Conservation (phyloP, 2,888 invertebrate species). For the Sesia apiformis region DNA sequence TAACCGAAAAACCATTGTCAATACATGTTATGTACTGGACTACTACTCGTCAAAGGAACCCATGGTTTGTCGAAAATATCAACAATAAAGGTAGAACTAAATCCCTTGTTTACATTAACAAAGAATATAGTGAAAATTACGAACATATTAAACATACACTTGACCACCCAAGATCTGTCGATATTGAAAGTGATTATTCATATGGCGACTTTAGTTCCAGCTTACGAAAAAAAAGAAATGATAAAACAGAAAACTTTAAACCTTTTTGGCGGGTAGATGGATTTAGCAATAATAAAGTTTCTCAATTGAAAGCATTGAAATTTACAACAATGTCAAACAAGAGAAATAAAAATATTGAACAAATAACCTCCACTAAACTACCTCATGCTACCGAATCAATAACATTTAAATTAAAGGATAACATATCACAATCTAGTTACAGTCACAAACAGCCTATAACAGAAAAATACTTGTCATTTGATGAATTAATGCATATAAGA, state of each 20-base stretch:
- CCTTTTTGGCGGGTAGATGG: conserved; percentile 55
- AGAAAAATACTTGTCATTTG: conserved; percentile 62
- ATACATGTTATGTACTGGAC: not conserved
- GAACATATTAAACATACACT: not conserved
- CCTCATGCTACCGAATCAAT: conserved; percentile 40
- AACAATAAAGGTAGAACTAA: not conserved
- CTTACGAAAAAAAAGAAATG: not conserved
- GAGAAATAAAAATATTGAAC: conserved; percentile 25
- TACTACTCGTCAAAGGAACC: not conserved
- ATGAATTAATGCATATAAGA: conserved; percentile 56
- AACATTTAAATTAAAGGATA: conserved; percentile 23
- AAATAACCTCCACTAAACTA: conserved; percentile 12
- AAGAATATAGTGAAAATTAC: not conserved
- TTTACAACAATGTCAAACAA: conserved; percentile 44
- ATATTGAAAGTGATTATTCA: conserved; percentile 21
- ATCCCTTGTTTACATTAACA: not conserved
- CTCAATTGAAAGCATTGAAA: conserved; percentile 35
- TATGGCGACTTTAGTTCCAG: conserved; percentile 18
- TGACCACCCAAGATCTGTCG: conserved; percentile 14
- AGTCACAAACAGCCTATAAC: conserved; percentile 24
- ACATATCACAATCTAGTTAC: not conserved
- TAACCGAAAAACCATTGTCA: not conserved
- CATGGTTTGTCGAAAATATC: not conserved
- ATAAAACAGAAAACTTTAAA: conserved; percentile 18
- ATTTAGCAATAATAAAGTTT: conserved; percentile 21